Conservation (phyloP, 2,797 vertebrate genomes). For the Clarias fuscus region DNA sequence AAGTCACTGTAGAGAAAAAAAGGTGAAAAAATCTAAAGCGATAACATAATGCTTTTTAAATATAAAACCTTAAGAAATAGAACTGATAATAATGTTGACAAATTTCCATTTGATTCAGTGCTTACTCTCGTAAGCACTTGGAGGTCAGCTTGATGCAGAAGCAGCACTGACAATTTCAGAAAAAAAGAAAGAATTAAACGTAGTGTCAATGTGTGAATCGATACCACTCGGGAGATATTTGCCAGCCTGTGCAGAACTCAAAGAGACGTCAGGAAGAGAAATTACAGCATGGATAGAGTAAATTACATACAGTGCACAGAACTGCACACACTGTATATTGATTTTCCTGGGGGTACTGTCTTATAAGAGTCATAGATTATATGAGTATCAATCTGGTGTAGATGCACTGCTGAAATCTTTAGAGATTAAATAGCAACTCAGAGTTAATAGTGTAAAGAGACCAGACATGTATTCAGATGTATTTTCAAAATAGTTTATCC, state of each 20-base stretch:
- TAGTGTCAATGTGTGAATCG: background rate
- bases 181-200: conserved; percentile 9
- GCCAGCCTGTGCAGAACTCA: background rate
- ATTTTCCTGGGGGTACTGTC: background rate
- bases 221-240: background rate
- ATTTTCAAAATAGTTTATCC: background rate
- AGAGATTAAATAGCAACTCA: background rate
- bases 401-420: too few species aligned
- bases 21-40: background rate
- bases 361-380: background rate
- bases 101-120: conserved; percentile 4
- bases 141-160: background rate
- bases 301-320: background rate
- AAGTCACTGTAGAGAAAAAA: conserved; percentile 12
- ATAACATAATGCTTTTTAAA: background rate
- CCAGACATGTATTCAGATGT: background rate
- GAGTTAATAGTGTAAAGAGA: background rate
- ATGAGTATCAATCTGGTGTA: background rate
- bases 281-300: background rate
- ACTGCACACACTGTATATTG: background rate
- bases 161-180: background rate
- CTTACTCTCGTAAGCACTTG: background rate
- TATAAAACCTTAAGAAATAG: background rate
- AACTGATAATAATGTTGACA: conserved; percentile 13
- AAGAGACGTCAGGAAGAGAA: background rate